Evolutionary conservation across 2,113 vertebrate genomes (phyloP).

Genomic region (Willisornis vidua): DNA sequence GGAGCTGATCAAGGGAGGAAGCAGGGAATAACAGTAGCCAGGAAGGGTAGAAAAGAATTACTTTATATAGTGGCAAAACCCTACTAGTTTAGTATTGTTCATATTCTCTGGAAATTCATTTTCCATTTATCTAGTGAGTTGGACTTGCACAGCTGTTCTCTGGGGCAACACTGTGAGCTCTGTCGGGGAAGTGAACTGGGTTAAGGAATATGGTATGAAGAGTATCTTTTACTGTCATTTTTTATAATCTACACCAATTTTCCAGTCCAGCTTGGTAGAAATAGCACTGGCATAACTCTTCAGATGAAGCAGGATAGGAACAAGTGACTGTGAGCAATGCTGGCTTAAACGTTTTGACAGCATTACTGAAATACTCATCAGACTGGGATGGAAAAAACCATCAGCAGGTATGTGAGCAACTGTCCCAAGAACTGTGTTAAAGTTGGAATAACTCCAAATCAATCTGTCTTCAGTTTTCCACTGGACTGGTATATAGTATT

Average conservation of each 20-base stretch:
- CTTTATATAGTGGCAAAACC: background rate
- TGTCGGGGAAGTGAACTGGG: background rate
- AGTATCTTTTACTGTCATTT: background rate
- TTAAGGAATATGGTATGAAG: background rate
- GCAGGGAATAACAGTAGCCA: background rate
- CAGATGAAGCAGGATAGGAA: background rate
- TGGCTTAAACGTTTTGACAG: constrained; percentile 38
- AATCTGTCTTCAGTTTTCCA: constrained; percentile 23
- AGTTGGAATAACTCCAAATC: background rate
- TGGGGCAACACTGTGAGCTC: background rate
- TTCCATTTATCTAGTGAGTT: background rate
- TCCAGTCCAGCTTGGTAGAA: background rate
- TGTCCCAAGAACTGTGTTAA: constrained; percentile 9
- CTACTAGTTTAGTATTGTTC: background rate
- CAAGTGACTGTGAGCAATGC: background rate
- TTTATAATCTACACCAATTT: background rate
- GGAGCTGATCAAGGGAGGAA: background rate
- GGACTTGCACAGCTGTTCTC: background rate
- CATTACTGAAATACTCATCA: constrained; percentile 55
- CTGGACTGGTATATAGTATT: background rate
- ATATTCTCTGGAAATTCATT: background rate
- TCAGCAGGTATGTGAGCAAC: constrained; percentile 38
- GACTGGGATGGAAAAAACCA: background rate
- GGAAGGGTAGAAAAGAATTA: background rate
- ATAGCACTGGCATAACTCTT: background rate